A percentile compares a stretch with the other conserved stretches of the same genome.
These are phyloP conservation scores for Sylvietta virens DNA, from an alignment of 2,113 vertebrate genomes.

Conservation along the genomic window DNA sequence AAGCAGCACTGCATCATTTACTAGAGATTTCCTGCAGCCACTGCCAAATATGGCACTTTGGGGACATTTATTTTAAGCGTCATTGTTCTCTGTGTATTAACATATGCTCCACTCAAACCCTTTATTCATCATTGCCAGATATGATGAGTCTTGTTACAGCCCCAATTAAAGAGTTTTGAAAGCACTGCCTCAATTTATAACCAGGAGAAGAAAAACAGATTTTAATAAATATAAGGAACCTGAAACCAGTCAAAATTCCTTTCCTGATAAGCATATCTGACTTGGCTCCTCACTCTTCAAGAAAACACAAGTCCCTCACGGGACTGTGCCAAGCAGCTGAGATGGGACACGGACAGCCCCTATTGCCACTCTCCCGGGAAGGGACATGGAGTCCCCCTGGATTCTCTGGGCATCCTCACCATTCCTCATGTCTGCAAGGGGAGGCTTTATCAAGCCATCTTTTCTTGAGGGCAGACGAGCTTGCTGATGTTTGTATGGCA, in stretches of 20 bases:
- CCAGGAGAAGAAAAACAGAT: not conserved
- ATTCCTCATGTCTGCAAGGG: not conserved
- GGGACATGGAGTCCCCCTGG: not conserved
- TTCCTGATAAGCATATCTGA: not conserved
- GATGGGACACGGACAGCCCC: not conserved
- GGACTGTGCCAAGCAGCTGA: not conserved
- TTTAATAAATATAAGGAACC: not conserved
- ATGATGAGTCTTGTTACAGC: not conserved
- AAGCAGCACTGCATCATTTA: not conserved
- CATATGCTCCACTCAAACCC: conserved; percentile 15
- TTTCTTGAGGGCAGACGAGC: not conserved
- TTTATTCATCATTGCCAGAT: not conserved
- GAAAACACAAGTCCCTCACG: accelerated
- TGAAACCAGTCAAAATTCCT: not conserved
- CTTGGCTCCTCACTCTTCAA: not conserved
- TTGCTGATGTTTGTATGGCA: not conserved
- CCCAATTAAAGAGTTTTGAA: conserved; percentile 7
- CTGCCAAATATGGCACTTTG: conserved; percentile 12
- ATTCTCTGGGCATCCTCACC: not conserved
- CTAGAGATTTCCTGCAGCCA: not conserved
- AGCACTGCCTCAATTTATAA: not conserved
- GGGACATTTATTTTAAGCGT: conserved; percentile 6
- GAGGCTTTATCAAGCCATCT: not conserved
- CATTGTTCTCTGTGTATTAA: conserved; percentile 4
- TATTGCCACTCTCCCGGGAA: not conserved